Percentiles rank a stretch among this genome's conserved stretches.
These are phyloP conservation scores for Hedychridium roseum DNA, from an alignment of 2,888 invertebrate species.

Conservation along the genomic window DNA sequence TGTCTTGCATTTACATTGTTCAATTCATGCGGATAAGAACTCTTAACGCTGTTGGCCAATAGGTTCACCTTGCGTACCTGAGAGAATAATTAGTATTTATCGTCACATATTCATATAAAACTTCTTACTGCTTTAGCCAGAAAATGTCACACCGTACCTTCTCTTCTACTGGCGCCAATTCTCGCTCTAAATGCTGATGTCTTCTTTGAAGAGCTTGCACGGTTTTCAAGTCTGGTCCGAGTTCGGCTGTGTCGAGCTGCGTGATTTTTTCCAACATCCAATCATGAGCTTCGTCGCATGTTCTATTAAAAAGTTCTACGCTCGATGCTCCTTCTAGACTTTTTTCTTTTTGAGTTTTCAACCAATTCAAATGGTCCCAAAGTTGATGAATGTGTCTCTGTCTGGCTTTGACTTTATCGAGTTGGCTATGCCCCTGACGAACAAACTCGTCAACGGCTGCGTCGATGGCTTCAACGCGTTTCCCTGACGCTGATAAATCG, in stretches of 20 bases:
- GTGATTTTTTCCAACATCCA: slow-evolving; percentile 98
- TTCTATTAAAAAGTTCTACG: slow-evolving; percentile 94
- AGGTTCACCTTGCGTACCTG: slow-evolving; percentile 74
- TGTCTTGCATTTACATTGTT: slow-evolving; percentile 86
- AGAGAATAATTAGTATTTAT: slow-evolving; percentile 1
- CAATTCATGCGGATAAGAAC: slow-evolving; percentile 90
- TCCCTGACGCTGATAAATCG: slow-evolving; percentile 92
- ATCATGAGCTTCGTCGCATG: slow-evolving; percentile 94
- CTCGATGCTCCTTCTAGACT: slow-evolving; percentile 90
- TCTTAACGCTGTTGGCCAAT: slow-evolving; percentile 89
- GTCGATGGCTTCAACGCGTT: slow-evolving; percentile 89
- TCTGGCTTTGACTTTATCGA: slow-evolving; percentile 78
- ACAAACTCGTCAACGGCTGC: slow-evolving; percentile 86
- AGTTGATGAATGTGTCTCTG: slow-evolving; percentile 86
- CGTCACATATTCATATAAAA: not conserved
- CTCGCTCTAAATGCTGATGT: slow-evolving; percentile 92
- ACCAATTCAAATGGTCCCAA: slow-evolving; percentile 86
- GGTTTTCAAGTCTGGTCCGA: slow-evolving; percentile 88
- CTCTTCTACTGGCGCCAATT: slow-evolving; percentile 92
- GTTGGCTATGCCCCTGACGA: slow-evolving; percentile 84
- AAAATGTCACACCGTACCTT: no score
- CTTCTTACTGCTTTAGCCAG: not conserved
- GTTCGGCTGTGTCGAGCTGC: slow-evolving; percentile 79
- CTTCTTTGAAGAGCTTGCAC: slow-evolving; percentile 90
- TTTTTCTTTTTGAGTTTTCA: slow-evolving; percentile 90